Percentiles rank a stretch among this genome's conserved stretches.
These are phyloP conservation scores for Drosophila sp. DNA, from an alignment of 1,140 invertebrate species.

Conservation along the genomic window DNA sequence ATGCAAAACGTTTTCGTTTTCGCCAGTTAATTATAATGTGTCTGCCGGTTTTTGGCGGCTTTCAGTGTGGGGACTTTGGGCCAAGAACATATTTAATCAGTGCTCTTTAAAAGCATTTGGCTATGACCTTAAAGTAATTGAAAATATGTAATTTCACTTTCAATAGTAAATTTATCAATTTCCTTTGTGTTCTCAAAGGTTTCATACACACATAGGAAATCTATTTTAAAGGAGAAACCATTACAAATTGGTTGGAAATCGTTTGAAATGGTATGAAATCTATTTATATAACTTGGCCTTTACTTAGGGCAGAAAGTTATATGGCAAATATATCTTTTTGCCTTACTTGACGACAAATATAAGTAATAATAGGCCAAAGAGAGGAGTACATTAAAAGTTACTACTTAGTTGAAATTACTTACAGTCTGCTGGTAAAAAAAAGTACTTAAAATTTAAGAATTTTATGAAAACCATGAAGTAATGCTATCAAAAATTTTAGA, in stretches of 20 bases:
- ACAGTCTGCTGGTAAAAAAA: too few relatives aligned
- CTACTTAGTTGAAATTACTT: too few relatives aligned
- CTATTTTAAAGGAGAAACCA: neutral
- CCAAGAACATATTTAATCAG: slow-evolving; percentile 49
- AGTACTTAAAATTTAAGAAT: too few relatives aligned
- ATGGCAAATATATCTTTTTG: too few relatives aligned
- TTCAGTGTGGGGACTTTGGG: slow-evolving; percentile 17
- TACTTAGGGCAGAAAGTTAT: neutral
- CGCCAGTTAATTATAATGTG: slow-evolving; percentile 33
- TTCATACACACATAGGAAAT: slow-evolving; percentile 29
- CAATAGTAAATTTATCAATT: slow-evolving; percentile 28
- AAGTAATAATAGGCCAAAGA: too few relatives aligned
- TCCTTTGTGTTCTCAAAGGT: slow-evolving; percentile 52
- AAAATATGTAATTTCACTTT: slow-evolving; percentile 41
- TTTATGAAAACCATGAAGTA: too few relatives aligned
- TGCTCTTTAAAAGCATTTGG: neutral
- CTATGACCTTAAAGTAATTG: neutral
- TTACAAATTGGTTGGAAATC: slow-evolving; percentile 23
- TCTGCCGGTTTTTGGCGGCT: slow-evolving; percentile 17
- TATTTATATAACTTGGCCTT: slow-evolving; percentile 14
- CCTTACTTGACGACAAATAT: too few relatives aligned
- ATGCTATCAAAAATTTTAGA: too few relatives aligned
- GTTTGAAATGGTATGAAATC: too few relatives aligned
- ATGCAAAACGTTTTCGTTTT: slow-evolving; percentile 53
- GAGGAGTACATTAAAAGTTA: too few relatives aligned